phyloP scores from a whole-genome alignment of 1,140 invertebrate genomes.

The Cylas formicarius region DNA sequence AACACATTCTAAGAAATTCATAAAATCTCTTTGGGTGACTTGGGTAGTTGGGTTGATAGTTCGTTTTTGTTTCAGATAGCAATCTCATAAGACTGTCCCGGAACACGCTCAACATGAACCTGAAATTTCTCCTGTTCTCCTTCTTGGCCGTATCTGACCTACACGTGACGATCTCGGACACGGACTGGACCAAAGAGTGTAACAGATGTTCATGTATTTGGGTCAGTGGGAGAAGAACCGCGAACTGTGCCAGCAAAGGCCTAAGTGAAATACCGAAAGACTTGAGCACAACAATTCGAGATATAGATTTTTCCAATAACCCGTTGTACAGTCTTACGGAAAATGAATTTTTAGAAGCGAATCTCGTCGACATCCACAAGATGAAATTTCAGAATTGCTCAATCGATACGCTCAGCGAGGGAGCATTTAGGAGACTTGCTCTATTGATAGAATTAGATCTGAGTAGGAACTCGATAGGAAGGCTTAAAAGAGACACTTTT shows the following conservation, averaged over 20 bases:
- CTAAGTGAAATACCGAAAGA: slow-evolving; percentile 58
- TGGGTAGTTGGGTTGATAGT: not conserved
- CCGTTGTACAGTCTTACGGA: slow-evolving; percentile 55
- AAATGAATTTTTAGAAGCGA: slow-evolving; percentile 61
- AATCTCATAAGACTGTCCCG: not conserved
- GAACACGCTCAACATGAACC: slow-evolving; percentile 16
- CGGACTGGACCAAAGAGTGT: slow-evolving; percentile 51
- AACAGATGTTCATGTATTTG: slow-evolving; percentile 67
- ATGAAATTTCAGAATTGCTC: slow-evolving; percentile 64
- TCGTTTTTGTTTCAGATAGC: slow-evolving; percentile 21
- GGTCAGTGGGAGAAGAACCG: slow-evolving; percentile 72
- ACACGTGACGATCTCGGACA: slow-evolving; percentile 30
- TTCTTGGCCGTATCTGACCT: slow-evolving; percentile 15
- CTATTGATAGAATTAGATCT: slow-evolving; percentile 81
- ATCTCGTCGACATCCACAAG: slow-evolving; percentile 73
- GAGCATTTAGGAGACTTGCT: slow-evolving; percentile 65
- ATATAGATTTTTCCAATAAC: slow-evolving; percentile 69
- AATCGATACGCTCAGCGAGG: slow-evolving; percentile 59
- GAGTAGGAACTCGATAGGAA: slow-evolving; percentile 65
- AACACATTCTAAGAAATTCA: too few relatives aligned
- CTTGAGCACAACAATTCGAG: slow-evolving; percentile 66
- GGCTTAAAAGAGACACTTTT: slow-evolving; percentile 65
- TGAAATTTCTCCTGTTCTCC: slow-evolving; percentile 17
- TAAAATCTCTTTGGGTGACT: slow-evolving; percentile 3
- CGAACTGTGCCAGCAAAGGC: slow-evolving; percentile 58